Conservation (phyloP, 2,888 invertebrate genomes). For the Apamea monoglypha region DNA sequence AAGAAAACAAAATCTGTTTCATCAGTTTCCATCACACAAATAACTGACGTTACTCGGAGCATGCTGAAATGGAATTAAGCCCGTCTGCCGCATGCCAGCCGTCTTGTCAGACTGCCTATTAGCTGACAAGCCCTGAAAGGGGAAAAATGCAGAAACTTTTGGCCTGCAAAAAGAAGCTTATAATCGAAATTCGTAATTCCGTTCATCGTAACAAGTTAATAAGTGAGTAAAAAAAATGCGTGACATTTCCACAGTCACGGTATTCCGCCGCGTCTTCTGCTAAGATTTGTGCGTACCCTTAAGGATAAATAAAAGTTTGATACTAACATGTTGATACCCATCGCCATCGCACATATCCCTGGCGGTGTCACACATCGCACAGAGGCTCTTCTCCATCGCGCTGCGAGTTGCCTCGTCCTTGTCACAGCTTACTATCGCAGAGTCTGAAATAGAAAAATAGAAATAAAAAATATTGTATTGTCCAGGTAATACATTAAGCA, state of each 20-base stretch:
- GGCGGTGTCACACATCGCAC: constrained; percentile 45
- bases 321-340: constrained; percentile 58
- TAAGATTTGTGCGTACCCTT: neutral
- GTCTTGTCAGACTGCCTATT: neutral
- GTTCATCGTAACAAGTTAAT: neutral
- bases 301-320: neutral
- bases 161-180: neutral
- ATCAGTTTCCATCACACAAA: too few species aligned
- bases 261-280: neutral
- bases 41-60: too few species aligned
- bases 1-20: too few species aligned
- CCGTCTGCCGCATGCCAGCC: neutral
- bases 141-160: neutral
- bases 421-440: constrained; percentile 59
- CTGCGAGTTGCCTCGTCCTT: constrained; percentile 52
- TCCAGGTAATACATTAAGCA: too few species aligned
- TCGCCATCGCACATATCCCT: constrained; percentile 64
- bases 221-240: neutral
- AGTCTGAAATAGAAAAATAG: constrained; percentile 72
- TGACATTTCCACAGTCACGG: neutral
- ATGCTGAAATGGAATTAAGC: too few species aligned
- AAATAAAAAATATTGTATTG: neutral
- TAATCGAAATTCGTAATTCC: neutral
- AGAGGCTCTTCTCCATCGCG: constrained; percentile 47
- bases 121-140: neutral